phyloP scores from a whole-genome alignment of 1,140 invertebrate species.

The Anoplophora glabripennis region DNA sequence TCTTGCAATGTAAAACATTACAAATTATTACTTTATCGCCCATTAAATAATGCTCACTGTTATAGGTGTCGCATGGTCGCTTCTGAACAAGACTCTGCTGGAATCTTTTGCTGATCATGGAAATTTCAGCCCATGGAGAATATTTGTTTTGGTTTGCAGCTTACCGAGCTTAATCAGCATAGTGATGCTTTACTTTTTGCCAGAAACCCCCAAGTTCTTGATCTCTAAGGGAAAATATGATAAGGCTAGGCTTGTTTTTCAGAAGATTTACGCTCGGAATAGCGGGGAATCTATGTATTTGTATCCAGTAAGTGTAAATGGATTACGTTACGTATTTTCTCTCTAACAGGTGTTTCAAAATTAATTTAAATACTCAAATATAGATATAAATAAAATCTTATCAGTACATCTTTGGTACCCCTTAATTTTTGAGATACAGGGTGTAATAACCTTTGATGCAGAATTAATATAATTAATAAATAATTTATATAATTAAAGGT shows the following conservation, averaged over 20 bases:
- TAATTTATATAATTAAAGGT: too few species aligned
- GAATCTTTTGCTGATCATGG: slow-evolving; percentile 29
- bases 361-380: too few species aligned
- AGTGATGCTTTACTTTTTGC: slow-evolving; percentile 62
- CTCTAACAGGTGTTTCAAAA: too few species aligned
- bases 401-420: too few species aligned
- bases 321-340: not conserved
- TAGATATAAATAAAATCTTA: too few species aligned
- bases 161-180: slow-evolving; percentile 66
- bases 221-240: slow-evolving; percentile 68
- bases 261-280: slow-evolving; percentile 60
- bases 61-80: slow-evolving; percentile 56
- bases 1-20: slow-evolving; percentile 17
- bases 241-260: slow-evolving; percentile 62
- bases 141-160: slow-evolving; percentile 67
- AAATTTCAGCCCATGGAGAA: slow-evolving; percentile 66
- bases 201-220: slow-evolving; percentile 81
- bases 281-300: slow-evolving; percentile 57
- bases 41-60: slow-evolving; percentile 4
- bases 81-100: slow-evolving; percentile 49
- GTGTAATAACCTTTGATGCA: too few species aligned
- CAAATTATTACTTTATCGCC: not conserved
- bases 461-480: too few species aligned
- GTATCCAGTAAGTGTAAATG: slow-evolving; percentile 63
- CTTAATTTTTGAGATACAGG: too few species aligned